A percentile compares a stretch with the other conserved stretches of the same genome.
Evolutionary conservation across 2,888 invertebrate species (phyloP).

Genomic region (Isoperla grammatica): DNA sequence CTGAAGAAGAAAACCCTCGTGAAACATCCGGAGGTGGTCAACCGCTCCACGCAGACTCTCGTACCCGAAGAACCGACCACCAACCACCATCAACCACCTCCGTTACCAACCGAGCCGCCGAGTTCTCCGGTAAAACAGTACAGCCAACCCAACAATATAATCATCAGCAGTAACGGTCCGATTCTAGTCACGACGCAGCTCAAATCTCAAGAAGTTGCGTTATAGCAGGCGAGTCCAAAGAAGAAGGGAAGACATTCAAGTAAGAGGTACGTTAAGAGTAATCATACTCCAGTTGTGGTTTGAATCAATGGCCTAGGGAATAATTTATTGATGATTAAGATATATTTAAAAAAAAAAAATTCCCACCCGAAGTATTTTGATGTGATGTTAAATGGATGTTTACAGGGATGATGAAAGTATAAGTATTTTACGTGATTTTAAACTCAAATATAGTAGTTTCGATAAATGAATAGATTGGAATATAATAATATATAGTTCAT

Average conservation of each 20-base stretch:
- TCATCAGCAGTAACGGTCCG: constrained; percentile 19
- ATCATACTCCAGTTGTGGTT: too few species aligned
- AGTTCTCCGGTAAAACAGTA: neutral
- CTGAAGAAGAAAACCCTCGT: constrained; percentile 1
- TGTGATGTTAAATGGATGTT: too few species aligned
- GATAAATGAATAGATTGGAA: too few species aligned
- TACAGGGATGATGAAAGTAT: too few species aligned
- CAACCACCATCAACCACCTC: neutral
- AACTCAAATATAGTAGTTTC: too few species aligned
- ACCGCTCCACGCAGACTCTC: constrained; percentile 22
- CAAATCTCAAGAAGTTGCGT: constrained; percentile 5
- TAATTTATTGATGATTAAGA: too few species aligned
- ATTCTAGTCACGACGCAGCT: constrained; percentile 11
- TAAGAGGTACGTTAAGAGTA: too few species aligned
- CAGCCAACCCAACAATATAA: constrained; percentile 8
- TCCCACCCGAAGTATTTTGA: too few species aligned
- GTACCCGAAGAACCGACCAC: neutral
- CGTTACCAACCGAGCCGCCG: neutral
- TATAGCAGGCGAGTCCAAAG: constrained; percentile 14
- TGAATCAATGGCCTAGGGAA: too few species aligned
- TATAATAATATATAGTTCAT: too few species aligned
- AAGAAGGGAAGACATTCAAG: neutral
- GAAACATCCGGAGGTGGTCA: constrained; percentile 14
- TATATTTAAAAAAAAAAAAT: too few species aligned
- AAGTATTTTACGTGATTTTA: too few species aligned